Conservation (phyloP, 1,140 invertebrate species). For the Paraescarpia echinospica region DNA sequence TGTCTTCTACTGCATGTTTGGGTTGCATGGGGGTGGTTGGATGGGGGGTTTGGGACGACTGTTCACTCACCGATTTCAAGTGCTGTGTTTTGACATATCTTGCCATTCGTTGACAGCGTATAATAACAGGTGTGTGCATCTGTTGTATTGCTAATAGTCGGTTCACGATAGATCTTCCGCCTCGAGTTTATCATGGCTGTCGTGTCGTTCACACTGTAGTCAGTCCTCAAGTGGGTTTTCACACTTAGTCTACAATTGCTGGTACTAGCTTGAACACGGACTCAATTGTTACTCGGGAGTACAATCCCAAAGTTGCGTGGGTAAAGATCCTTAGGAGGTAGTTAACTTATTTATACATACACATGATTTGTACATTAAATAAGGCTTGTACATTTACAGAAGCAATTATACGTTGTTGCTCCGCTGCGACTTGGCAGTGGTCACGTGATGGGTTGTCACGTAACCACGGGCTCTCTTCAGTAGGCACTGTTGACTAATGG, state of each 20-base stretch:
- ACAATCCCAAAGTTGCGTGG: neutral
- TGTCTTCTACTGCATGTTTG: neutral
- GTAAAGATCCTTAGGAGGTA: neutral
- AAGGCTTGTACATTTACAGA: conserved; percentile 5
- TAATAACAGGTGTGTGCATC: neutral
- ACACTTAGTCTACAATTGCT: neutral
- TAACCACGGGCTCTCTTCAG: neutral
- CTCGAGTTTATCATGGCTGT: neutral
- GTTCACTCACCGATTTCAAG: neutral
- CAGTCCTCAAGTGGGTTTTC: neutral
- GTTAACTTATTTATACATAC: conserved; percentile 6
- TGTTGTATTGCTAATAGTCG: neutral
- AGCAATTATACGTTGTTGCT: neutral
- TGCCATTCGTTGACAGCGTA: neutral
- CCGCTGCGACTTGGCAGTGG: neutral
- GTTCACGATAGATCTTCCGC: neutral
- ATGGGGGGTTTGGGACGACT: neutral
- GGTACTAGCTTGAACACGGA: neutral
- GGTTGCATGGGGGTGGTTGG: neutral
- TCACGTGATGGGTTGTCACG: neutral
- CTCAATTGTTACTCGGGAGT: neutral
- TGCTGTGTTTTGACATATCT: neutral
- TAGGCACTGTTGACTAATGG: neutral
- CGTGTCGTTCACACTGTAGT: neutral
- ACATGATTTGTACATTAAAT: conserved; percentile 2